Evolutionary conservation across 2,888 invertebrate species (phyloP).

Genomic region (Poecilus cupreus): DNA sequence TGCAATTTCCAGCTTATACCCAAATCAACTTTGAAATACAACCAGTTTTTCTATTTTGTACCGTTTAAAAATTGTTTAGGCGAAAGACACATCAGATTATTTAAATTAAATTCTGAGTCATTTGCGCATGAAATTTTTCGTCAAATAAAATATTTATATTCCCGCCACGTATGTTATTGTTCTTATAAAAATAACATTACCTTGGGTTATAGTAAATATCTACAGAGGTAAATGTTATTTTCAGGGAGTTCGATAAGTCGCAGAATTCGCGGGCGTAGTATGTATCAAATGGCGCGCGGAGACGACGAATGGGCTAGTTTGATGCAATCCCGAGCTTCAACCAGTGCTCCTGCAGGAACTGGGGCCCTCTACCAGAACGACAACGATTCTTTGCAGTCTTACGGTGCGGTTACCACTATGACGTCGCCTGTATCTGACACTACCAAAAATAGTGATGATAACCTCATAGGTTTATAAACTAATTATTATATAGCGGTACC

Average conservation of each 20-base stretch:
- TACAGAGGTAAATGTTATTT: no score
- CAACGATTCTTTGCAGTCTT: slow-evolving; percentile 62
- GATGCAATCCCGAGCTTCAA: slow-evolving; percentile 66
- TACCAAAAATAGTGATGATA: slow-evolving; percentile 54
- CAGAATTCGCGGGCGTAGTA: slow-evolving; percentile 84
- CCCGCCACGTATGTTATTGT: no score
- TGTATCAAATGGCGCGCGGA: slow-evolving; percentile 84
- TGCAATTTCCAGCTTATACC: no score
- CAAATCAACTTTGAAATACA: no score
- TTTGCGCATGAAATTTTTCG: no score
- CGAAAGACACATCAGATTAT: no score
- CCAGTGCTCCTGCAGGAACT: slow-evolving; percentile 67
- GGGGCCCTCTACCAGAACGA: slow-evolving; percentile 68
- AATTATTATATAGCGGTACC: slow-evolving; percentile 10
- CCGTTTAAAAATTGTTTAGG: no score
- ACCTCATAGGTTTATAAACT: slow-evolving; percentile 53
- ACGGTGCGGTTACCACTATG: slow-evolving; percentile 50
- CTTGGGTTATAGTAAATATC: no score
- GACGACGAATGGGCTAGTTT: slow-evolving; percentile 75
- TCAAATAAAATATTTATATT: no score
- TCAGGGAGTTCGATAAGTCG: slow-evolving; percentile 85
- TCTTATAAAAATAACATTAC: no score
- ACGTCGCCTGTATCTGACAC: slow-evolving; percentile 31
- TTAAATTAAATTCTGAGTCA: no score
- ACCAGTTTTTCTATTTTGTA: no score